These are phyloP conservation scores for Limulus polyphemus DNA, from an alignment of 2,888 invertebrate genomes.

Conservation along the genomic window DNA sequence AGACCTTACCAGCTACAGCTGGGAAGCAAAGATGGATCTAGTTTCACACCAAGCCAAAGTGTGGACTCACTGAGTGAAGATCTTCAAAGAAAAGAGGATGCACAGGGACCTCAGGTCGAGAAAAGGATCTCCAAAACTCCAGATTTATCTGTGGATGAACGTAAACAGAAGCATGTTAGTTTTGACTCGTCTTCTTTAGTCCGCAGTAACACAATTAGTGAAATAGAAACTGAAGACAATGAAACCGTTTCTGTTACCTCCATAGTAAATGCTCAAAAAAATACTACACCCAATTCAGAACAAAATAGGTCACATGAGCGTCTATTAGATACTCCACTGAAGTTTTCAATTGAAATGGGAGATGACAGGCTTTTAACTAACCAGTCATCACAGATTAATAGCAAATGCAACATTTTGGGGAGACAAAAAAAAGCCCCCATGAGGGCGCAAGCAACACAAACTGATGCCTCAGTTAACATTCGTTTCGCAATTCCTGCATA, in stretches of 20 bases:
- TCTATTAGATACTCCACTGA: slow-evolving; percentile 13
- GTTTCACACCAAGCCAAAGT: too few species aligned
- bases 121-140: slow-evolving; percentile 16
- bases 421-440: slow-evolving; percentile 39
- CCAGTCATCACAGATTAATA: too few species aligned
- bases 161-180: slow-evolving; percentile 70
- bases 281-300: slow-evolving; percentile 20
- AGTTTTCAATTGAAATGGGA: too few species aligned
- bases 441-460: slow-evolving; percentile 88
- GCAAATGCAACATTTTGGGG: too few species aligned
- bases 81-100: too few species aligned
- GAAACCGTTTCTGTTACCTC: slow-evolving; percentile 19
- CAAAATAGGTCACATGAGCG: slow-evolving; percentile 25
- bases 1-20: too few species aligned
- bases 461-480: slow-evolving; percentile 58
- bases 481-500: slow-evolving; percentile 54
- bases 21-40: too few species aligned
- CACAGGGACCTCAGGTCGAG: too few species aligned
- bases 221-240: neutral
- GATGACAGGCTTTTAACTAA: too few species aligned
- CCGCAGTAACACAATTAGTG: slow-evolving; percentile 49
- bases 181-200: slow-evolving; percentile 47
- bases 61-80: too few species aligned
- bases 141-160: slow-evolving; percentile 23
- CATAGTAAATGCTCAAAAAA: slow-evolving; percentile 16